These are phyloP conservation scores for Psophia crepitans DNA, from an alignment of 2,113 vertebrate genomes.

Conservation along the genomic window DNA sequence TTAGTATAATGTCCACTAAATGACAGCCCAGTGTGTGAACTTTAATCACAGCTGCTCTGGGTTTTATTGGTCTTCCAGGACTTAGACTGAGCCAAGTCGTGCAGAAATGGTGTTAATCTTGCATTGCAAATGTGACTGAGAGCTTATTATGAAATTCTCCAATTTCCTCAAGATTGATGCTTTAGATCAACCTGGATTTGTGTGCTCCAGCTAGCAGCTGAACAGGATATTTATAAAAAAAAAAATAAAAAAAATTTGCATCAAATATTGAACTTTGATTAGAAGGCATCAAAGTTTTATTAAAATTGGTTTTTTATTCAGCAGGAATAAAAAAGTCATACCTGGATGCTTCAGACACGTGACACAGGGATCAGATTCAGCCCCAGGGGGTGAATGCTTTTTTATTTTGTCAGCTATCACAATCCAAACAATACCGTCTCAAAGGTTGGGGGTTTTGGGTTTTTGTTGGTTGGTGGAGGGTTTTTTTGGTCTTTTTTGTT, in stretches of 20 bases:
- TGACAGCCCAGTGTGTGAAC: neutral
- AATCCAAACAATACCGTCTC: neutral
- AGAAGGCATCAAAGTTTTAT: neutral
- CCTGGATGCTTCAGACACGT: neutral
- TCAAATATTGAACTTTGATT: neutral
- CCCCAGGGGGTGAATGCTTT: neutral
- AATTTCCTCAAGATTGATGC: neutral
- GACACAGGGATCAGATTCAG: neutral
- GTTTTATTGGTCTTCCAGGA: neutral
- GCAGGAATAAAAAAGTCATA: neutral
- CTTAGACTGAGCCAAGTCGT: neutral
- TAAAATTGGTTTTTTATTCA: neutral
- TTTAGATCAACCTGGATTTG: neutral
- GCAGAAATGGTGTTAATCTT: constrained; percentile 10
- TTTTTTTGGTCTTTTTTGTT: too few species aligned
- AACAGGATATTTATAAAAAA: neutral
- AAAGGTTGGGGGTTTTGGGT: neutral
- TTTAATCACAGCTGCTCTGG: constrained; percentile 7
- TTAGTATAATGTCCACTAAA: constrained; percentile 17
- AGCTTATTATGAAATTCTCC: neutral
- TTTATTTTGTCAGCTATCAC: neutral
- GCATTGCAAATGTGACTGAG: neutral
- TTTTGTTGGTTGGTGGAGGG: too few species aligned
- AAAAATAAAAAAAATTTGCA: neutral
- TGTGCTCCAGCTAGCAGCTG: neutral